Evolutionary conservation across 2,888 invertebrate genomes (phyloP), one percentile per base, ranked within the genome.

Genomic region (Drosophila birchii): DNA sequence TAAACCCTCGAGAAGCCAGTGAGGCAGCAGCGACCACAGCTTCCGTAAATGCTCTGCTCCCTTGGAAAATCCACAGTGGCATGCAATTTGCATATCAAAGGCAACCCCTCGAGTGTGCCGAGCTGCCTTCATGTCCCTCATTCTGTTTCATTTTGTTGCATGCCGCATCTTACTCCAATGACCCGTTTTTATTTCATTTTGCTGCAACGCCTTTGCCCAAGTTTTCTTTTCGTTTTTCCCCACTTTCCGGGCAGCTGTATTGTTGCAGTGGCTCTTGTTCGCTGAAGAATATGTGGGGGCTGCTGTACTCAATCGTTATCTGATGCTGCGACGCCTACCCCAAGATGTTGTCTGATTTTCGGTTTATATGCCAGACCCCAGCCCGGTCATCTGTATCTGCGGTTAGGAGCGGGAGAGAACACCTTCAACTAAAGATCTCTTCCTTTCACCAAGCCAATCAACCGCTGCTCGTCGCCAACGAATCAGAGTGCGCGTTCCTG

Each of bases 21-120:
- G 86, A 88, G 71, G 85, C 81, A 62, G 83, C 83, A 80, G 73
- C 43, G 78, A 66, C 69, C 85, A 51, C 47, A 83, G 83, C 80
- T 84, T 89, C 83, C 90, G 83, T 68, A 78, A 88, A 79, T 78
- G 84, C 11, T 41, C 39, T 45, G 20, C 29, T 29, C 53, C 36
- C 20, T 20, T 18, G 23, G 23, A 51, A 36, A 68, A 41, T 72
- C 73, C 49, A 60, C 73, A 51, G 68, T 55, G 51, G 83, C 60
- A 80, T 89, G 80, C 88, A 89, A 89, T 84, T 84, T 84, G 90
- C 84, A 84, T 84, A 80, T 89, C 90, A 84, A 84, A 84, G 84
- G 88, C 84, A 70, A 14, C 55, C 55, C 44, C 75, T 68, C 39
- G 57, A 75, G 54, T 55, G 41, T 9, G 47, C 41, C 64, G 39